phyloP scores from a whole-genome alignment of 2,888 invertebrate genomes.

The Drosophila flavopinicola region DNA sequence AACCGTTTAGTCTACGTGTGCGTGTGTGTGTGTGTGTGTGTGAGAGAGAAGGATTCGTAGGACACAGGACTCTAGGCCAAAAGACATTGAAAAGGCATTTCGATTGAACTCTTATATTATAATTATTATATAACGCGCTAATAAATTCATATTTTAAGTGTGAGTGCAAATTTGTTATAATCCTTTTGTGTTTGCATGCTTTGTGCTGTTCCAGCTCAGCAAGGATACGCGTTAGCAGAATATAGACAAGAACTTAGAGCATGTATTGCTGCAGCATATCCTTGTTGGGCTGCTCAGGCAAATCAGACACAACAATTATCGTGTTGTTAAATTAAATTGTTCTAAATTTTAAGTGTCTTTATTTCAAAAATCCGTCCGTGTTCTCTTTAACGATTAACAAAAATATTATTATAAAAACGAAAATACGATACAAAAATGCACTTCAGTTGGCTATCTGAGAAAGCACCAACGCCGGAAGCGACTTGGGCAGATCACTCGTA shows the following conservation, averaged over 20 bases:
- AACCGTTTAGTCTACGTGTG: constrained; percentile 11
- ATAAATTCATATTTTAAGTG: constrained; percentile 42
- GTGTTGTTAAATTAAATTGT: constrained; percentile 67
- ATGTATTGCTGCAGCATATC: constrained; percentile 42
- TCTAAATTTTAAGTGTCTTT: constrained; percentile 84
- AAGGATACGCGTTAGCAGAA: constrained; percentile 55
- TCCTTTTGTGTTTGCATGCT: constrained; percentile 8
- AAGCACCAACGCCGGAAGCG: constrained; percentile 84
- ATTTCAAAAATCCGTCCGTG: constrained; percentile 75
- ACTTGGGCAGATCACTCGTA: constrained; percentile 85
- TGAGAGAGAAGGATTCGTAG: too few species aligned
- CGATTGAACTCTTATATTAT: constrained; percentile 2
- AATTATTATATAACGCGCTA: constrained; percentile 40
- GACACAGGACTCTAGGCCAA: constrained; percentile 27
- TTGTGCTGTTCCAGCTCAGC: constrained; percentile 26
- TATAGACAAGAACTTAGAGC: background rate
- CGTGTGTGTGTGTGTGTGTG: constrained; percentile 16
- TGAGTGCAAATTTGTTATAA: constrained; percentile 48
- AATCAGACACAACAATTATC: constrained; percentile 35
- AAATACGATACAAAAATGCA: constrained; percentile 75
- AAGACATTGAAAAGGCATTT: constrained; percentile 10
- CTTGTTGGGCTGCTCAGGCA: constrained; percentile 41
- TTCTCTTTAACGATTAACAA: constrained; percentile 7
- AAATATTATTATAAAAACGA: constrained; percentile 36
- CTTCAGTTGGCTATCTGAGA: constrained; percentile 83